Evolutionary conservation across 2,888 invertebrate genomes (phyloP), one percentile per base, ranked within the genome.

Genomic region (Lasioglossum morio): DNA sequence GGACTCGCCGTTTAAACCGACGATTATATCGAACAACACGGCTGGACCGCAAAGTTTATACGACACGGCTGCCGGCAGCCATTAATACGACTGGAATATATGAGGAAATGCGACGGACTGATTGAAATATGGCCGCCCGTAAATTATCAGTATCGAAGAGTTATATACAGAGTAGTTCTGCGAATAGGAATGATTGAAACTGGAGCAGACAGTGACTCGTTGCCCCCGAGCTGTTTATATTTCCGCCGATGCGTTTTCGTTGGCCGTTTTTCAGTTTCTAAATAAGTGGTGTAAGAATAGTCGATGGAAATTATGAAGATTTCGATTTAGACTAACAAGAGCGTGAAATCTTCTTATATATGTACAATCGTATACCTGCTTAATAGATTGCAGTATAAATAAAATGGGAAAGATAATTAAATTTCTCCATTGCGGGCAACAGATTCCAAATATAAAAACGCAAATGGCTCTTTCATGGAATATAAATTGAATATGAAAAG

Each of bases 121-220:
- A 82, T 85, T 76, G 82, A 82, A 85, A 78, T 85, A 84, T 76
- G 30, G 48, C n/a, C 70, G 14, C 19, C 53, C 74, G 74, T 80
- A 77, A 77, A 80, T 79, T 72, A 77, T 46, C 53, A 78, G 70
- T 81, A 81, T 74, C 81, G 77, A 79, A 72, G 70, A 69, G 27
- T 34, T 4, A 19, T 27, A 5, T 27, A 40, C 1, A 40, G 72
- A 19, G 48, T 16, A 27, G 63, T 63, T 77, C 34, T 8, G 27
- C 46, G 76, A 76, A 60, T 81, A 72, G 81, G 72, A 76, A 72
- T n/a, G 40, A 77, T 77, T n/a, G 34, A 19, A 43, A 23, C 16
- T 40, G 40, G 37, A 70, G 78, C 14, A n/a, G 5, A 43, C 7
- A 23, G 34, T 74, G 43, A 46, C 69, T 27, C 40, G 66, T 19